These are phyloP conservation scores for Achroia grisella DNA, from an alignment of 1,140 invertebrate species.

Conservation along the genomic window DNA sequence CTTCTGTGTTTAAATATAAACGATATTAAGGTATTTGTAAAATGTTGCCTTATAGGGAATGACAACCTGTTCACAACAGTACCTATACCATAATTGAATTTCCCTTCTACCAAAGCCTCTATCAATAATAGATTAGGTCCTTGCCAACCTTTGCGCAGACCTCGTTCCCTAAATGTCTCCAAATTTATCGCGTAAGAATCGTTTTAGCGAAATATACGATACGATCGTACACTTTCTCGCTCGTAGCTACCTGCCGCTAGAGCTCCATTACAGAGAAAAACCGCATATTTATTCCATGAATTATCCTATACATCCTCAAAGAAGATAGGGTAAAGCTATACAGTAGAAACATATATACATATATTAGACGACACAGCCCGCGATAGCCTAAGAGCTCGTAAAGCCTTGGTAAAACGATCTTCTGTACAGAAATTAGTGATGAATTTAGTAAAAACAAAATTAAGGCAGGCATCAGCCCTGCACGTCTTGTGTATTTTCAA, in stretches of 20 bases:
- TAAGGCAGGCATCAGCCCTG: no score
- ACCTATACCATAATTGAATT: slow-evolving; percentile 15
- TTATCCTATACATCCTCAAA: slow-evolving; percentile 5
- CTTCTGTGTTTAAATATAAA: no score
- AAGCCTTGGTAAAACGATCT: no score
- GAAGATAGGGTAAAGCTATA: not conserved
- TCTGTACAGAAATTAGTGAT: no score
- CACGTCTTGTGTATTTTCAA: no score
- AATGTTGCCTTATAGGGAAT: not conserved
- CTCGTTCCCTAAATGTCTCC: slow-evolving; percentile 23
- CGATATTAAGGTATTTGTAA: no score
- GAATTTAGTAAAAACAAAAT: no score
- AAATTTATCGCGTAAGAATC: slow-evolving; percentile 28
- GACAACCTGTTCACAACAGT: slow-evolving; percentile 9
- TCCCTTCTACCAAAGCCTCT: slow-evolving; percentile 18
- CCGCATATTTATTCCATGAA: slow-evolving; percentile 14
- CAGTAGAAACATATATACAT: not conserved
- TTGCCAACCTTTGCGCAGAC: slow-evolving; percentile 19
- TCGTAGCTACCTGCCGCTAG: slow-evolving; percentile 11
- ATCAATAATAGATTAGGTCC: slow-evolving; percentile 38
- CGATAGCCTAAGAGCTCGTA: no score
- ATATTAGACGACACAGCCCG: not conserved
- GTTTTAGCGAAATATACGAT: slow-evolving; percentile 22
- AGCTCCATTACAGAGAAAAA: slow-evolving; percentile 8
- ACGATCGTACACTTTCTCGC: slow-evolving; percentile 5